Evolutionary conservation across 1,140 invertebrate species (phyloP).

Genomic region (Rhagoletis pomonella): DNA sequence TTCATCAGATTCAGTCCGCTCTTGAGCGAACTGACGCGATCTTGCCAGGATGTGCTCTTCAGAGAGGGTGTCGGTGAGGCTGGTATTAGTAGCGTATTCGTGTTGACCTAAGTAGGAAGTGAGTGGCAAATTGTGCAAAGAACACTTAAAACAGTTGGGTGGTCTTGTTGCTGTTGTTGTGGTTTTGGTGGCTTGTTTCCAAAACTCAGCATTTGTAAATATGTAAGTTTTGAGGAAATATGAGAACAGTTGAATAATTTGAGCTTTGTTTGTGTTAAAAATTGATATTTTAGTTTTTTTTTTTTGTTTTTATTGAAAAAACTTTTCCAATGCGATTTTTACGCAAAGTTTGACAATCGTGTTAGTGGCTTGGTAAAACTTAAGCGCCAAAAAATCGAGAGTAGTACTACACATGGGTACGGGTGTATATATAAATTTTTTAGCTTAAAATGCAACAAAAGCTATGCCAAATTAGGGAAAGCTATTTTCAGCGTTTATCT

Average conservation of each 20-base stretch:
- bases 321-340: constrained; percentile 2
- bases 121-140: constrained; percentile 50
- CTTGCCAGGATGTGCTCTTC: constrained; percentile 66
- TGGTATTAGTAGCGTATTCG: constrained; percentile 55
- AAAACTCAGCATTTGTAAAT: constrained; percentile 7
- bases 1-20: constrained; percentile 62
- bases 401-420: constrained; percentile 11
- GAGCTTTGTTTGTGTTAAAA: constrained; percentile 34
- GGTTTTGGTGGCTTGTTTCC: background rate
- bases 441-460: constrained; percentile 2
- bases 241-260: constrained; percentile 27
- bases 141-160: constrained; percentile 32
- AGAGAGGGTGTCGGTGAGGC: constrained; percentile 70
- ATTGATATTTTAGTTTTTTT: constrained; percentile 10
- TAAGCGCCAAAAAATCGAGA: constrained; percentile 3
- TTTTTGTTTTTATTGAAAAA: constrained; percentile 1
- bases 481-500: background rate
- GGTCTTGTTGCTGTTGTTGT: background rate
- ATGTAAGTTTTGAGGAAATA: background rate
- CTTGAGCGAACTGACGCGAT: constrained; percentile 57
- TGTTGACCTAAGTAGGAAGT: constrained; percentile 39
- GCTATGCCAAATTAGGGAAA: constrained; percentile 12
- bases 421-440: background rate
- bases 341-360: constrained; percentile 28
- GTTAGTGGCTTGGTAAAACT: constrained; percentile 17